Evolutionary conservation across 2,888 invertebrate genomes (phyloP).

Genomic region (Dichetophora obliterata): DNA sequence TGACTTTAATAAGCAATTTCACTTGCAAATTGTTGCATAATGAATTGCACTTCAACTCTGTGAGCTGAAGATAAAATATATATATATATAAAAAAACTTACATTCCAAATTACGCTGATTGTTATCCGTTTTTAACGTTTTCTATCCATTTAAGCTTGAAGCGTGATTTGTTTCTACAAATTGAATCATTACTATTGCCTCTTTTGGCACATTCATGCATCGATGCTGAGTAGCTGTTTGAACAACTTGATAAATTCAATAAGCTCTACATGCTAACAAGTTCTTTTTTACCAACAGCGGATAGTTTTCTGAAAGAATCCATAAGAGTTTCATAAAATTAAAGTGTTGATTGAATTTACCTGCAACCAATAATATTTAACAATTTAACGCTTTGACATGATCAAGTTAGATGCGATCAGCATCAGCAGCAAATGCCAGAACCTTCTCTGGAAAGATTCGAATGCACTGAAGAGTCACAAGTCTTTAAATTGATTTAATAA

Average conservation of each 20-base stretch:
- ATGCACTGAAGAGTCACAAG: too few species aligned
- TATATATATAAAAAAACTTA: not conserved
- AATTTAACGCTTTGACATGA: slow-evolving; percentile 39
- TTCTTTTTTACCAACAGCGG: not conserved
- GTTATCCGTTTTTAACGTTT: slow-evolving; percentile 45
- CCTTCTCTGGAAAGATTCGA: too few species aligned
- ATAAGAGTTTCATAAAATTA: slow-evolving; percentile 32
- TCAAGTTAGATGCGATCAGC: not conserved
- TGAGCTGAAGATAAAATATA: not conserved
- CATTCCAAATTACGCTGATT: slow-evolving; percentile 26
- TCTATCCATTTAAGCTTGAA: slow-evolving; percentile 44
- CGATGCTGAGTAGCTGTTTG: too few species aligned
- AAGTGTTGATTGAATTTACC: slow-evolving; percentile 10
- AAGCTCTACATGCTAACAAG: too few species aligned
- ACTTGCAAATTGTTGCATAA: slow-evolving; percentile 43
- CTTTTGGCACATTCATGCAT: slow-evolving; percentile 53
- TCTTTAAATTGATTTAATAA: too few species aligned
- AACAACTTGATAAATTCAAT: too few species aligned
- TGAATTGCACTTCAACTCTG: slow-evolving; percentile 36
- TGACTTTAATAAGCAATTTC: slow-evolving; percentile 35
- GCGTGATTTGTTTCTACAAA: slow-evolving; percentile 57
- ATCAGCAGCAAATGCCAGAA: too few species aligned
- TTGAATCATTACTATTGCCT: slow-evolving; percentile 66
- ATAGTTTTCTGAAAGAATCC: not conserved
- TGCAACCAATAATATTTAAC: slow-evolving; percentile 13